Evolutionary conservation across 2,113 vertebrate species (phyloP), one percentile per base, ranked within the genome.

Genomic region (Opisthocomus hoazin): DNA sequence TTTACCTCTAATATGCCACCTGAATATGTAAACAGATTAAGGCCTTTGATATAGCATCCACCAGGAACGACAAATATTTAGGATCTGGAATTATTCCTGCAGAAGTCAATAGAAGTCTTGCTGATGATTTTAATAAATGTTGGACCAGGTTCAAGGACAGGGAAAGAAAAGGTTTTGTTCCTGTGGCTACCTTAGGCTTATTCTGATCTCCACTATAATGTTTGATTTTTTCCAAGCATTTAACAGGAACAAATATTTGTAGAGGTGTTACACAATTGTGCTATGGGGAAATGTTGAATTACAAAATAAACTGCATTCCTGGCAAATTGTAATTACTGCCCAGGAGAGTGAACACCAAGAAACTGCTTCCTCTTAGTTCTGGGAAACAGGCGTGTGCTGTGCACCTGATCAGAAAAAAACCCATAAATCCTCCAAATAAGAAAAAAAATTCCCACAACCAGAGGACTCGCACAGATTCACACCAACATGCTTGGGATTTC

Each of bases 311-410:
- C 94, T 83, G 80, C 68, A 79, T 97, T 98, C 94, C 94, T 96
- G 86, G 82, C 58, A 97, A 97, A 98, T 97, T 97, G 95, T 98
- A 97, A 98, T 98, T 98, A 96, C 95, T 97, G 87, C 96, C 97
- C 96, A 96, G 73, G 97, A 98, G 96, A 98, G 75, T 36, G 84
- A 97, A 90, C 64, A 94, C 64, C 60, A 86, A 96, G 94, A 93
- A 96, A 84, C 90, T 93, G 84, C 93, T 97, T 98, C 96, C 82
- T 92, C 66, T 95, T 77, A 5, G 54, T 92, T 97, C 71, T 96
- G 96, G 92, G 92, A 98, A 97, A 81, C 84, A 64, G 87, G 61
- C 61, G 4, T 94, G 86, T 69, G 76, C 84, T 94, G 61, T 83
- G 63, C 68, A 97, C 81, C 93, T 97, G 94, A 97, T 74, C 53